Percentiles rank a stretch among this genome's conserved stretches.
These are phyloP conservation scores for Platorchestia sp. DNA, from an alignment of 1,140 invertebrate species.

Conservation along the genomic window DNA sequence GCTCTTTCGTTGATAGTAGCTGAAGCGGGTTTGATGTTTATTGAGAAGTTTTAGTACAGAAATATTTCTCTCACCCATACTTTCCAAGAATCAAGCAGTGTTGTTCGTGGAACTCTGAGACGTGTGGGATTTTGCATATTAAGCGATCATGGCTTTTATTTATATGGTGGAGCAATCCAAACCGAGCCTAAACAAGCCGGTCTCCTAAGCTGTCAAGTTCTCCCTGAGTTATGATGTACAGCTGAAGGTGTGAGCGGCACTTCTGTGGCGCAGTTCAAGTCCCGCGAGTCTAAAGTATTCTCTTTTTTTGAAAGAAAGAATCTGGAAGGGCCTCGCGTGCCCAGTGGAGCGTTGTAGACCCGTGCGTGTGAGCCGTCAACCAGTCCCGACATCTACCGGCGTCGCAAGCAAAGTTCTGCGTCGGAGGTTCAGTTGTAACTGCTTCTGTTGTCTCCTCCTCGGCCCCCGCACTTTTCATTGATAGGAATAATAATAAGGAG, in stretches of 20 bases:
- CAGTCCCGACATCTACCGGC: background rate
- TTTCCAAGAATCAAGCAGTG: no score
- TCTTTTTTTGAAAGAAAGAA: slow-evolving; percentile 2
- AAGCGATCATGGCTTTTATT: background rate
- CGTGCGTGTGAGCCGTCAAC: background rate
- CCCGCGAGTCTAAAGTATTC: background rate
- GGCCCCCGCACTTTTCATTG: background rate
- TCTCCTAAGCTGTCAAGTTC: background rate
- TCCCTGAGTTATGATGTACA: background rate
- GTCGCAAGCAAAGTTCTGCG: background rate
- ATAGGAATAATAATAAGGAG: slow-evolving; percentile 17
- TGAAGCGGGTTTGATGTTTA: no score
- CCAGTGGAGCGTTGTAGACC: background rate
- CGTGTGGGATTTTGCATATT: background rate
- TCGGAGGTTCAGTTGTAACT: background rate
- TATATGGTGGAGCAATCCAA: no score
- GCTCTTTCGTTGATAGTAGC: no score
- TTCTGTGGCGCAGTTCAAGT: background rate
- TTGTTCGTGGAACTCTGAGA: no score
- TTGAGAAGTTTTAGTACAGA: no score
- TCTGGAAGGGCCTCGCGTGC: background rate
- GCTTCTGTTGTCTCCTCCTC: background rate
- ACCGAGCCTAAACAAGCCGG: no score
- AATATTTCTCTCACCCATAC: no score
- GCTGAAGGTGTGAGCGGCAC: background rate